phyloP scores from a whole-genome alignment of 2,113 vertebrate genomes.

The Oryzias celebensis region DNA sequence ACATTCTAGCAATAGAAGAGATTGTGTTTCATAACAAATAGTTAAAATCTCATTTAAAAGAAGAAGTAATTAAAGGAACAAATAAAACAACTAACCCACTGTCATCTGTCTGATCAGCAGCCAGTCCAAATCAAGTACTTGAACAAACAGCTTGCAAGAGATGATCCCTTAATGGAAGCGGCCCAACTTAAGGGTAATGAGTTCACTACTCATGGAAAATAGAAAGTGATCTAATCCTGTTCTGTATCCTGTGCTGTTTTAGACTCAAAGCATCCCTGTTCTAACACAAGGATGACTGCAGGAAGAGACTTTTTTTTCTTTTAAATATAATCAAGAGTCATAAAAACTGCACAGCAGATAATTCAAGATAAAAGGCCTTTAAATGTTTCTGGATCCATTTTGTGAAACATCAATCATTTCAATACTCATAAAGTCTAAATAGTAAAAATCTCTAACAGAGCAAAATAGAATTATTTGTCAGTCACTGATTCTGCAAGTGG shows the following conservation, averaged over 20 bases:
- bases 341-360: too few relatives aligned
- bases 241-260: not conserved
- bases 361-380: too few relatives aligned
- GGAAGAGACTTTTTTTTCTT: not conserved
- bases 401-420: too few relatives aligned
- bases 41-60: not conserved
- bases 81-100: not conserved
- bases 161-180: slow-evolving; percentile 37
- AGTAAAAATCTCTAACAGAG: too few relatives aligned
- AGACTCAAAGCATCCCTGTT: not conserved
- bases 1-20: not conserved
- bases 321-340: too few relatives aligned
- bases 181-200: slow-evolving; percentile 22
- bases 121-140: slow-evolving; percentile 20
- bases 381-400: too few relatives aligned
- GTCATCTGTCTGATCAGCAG: slow-evolving; percentile 7
- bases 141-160: slow-evolving; percentile 18
- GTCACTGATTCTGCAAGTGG: too few relatives aligned
- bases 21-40: too few relatives aligned
- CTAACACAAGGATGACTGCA: not conserved
- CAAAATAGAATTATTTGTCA: too few relatives aligned
- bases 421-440: too few relatives aligned
- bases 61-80: not conserved
- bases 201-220: slow-evolving; percentile 29
- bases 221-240: slow-evolving; percentile 31